These are phyloP conservation scores for Hippocampus mohnikei DNA, from an alignment of 2,113 vertebrate genomes.

Conservation along the genomic window DNA sequence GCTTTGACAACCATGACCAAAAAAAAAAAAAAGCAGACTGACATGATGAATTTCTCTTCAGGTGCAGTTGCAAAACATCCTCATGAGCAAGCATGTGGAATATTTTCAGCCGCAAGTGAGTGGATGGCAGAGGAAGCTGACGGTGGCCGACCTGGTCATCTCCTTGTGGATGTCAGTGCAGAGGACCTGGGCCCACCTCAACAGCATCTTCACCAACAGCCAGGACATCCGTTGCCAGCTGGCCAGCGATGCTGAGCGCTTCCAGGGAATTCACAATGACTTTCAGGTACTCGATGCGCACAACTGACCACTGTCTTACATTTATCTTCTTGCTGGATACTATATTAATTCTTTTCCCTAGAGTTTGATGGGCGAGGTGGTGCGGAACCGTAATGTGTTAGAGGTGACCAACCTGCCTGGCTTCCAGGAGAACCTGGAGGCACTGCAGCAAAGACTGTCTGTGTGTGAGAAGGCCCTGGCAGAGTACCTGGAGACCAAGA, in stretches of 20 bases:
- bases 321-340: not conserved
- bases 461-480: conserved; percentile 75
- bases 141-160: conserved; percentile 77
- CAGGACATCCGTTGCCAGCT: conserved; percentile 79
- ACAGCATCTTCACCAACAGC: conserved; percentile 80
- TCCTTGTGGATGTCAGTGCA: conserved; percentile 78
- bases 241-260: conserved; percentile 72
- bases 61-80: conserved; percentile 78
- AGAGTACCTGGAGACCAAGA: conserved; percentile 72
- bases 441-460: conserved; percentile 71
- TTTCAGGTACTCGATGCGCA: conserved; percentile 68
- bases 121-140: conserved; percentile 76
- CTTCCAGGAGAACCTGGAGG: conserved; percentile 71
- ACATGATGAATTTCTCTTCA: conserved; percentile 22
- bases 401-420: conserved; percentile 71
- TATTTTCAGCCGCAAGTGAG: conserved; percentile 79
- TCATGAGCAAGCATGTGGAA: conserved; percentile 82
- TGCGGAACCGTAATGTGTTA: conserved; percentile 70
- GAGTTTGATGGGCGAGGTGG: conserved; percentile 65
- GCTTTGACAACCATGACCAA: not conserved
- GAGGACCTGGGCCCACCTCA: conserved; percentile 79
- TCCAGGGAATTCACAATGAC: conserved; percentile 75
- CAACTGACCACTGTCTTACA: not conserved
- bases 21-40: not conserved
- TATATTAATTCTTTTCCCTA: conserved; percentile 15